phyloP scores from a whole-genome alignment of 2,113 vertebrate genomes.

The Beaufortia kweichowensis region DNA sequence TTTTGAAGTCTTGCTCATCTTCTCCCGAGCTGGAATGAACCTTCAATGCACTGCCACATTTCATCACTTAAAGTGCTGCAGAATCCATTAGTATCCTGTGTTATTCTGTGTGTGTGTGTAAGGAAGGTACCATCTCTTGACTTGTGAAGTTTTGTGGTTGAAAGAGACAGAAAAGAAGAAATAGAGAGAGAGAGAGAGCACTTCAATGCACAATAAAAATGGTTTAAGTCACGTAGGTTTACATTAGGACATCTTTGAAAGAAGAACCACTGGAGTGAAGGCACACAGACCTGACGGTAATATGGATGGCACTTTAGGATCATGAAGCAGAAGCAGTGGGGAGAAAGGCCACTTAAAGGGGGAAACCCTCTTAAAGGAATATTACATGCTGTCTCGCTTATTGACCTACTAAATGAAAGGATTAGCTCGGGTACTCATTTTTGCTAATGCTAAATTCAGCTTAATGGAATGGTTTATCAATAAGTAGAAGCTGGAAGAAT shows the following conservation, averaged over 20 bases:
- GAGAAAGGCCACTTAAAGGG: not conserved
- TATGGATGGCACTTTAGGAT: conserved; percentile 17
- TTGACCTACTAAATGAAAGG: not conserved
- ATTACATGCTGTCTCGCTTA: not conserved
- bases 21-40: conserved; percentile 6
- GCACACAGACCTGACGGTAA: conserved; percentile 22
- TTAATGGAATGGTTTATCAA: not conserved
- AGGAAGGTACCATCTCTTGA: conserved; percentile 4
- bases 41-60: conserved; percentile 16
- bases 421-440: not conserved
- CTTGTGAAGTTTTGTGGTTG: conserved; percentile 11
- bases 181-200: conserved; percentile 20
- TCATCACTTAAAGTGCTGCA: conserved; percentile 35
- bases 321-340: not conserved
- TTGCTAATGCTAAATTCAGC: not conserved
- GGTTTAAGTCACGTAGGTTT: conserved; percentile 43
- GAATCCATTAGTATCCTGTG: conserved; percentile 25
- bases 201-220: conserved; percentile 25
- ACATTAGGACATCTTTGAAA: conserved; percentile 35
- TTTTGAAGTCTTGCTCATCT: conserved; percentile 28
- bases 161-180: conserved; percentile 2
- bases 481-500: not conserved
- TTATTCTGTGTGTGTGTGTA: not conserved
- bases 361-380: not conserved
- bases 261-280: not conserved